phyloP scores from a whole-genome alignment of 2,888 invertebrate species.

The Drosophila basisetae region DNA sequence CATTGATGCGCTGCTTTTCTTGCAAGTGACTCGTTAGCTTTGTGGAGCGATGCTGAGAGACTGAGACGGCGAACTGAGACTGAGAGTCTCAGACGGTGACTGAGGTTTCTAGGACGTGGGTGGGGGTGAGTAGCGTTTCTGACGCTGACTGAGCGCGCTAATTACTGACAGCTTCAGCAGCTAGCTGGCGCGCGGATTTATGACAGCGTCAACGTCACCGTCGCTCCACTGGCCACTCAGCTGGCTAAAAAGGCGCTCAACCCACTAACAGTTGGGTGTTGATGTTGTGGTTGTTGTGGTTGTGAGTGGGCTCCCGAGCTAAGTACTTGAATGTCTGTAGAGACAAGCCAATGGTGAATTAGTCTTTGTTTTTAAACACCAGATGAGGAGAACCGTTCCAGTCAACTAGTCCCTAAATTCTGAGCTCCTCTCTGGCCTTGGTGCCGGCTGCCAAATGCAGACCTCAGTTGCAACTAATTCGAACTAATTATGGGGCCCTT shows the following conservation, averaged over 20 bases:
- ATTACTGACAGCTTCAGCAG: slow-evolving; percentile 72
- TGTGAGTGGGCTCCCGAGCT: slow-evolving; percentile 41
- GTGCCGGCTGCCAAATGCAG: slow-evolving; percentile 65
- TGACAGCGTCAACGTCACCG: slow-evolving; percentile 65
- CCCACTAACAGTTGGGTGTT: background rate
- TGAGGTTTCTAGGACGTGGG: background rate
- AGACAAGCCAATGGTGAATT: slow-evolving; percentile 34
- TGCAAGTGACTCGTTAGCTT: slow-evolving; percentile 77
- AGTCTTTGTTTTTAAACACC: slow-evolving; percentile 19
- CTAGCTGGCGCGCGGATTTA: slow-evolving; percentile 66
- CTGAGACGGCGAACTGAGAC: slow-evolving; percentile 1
- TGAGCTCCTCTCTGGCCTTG: background rate
- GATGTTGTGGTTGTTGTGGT: slow-evolving; percentile 2
- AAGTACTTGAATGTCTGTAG: slow-evolving; percentile 44
- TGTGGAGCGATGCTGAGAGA: slow-evolving; percentile 35
- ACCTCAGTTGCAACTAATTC: slow-evolving; percentile 69
- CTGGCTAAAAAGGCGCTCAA: slow-evolving; percentile 7
- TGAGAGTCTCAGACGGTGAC: background rate
- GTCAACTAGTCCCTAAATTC: slow-evolving; percentile 1
- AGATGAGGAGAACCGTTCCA: background rate
- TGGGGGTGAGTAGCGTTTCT: slow-evolving; percentile 30
- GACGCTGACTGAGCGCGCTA: slow-evolving; percentile 64
- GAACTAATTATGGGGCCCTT: slow-evolving; percentile 68
- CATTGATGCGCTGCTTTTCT: slow-evolving; percentile 58
- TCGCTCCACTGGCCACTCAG: slow-evolving; percentile 41